Conservation (phyloP, 2,113 vertebrate species). For the Marmota flaviventris region DNA sequence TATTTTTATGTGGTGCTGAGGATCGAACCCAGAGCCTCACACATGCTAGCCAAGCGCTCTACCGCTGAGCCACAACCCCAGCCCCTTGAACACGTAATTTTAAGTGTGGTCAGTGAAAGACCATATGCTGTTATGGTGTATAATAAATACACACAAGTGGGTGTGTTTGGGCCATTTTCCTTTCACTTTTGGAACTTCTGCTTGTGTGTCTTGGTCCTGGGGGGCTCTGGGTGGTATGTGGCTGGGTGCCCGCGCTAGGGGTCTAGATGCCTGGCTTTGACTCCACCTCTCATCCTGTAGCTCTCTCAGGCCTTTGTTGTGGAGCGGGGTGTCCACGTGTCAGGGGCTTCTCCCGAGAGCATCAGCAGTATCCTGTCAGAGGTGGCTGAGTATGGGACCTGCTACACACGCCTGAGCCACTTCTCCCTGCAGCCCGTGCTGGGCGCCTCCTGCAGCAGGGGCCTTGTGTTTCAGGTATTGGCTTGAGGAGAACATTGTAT, state of each 20-base stretch:
- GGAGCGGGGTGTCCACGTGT: slow-evolving; percentile 93
- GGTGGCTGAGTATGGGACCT: slow-evolving; percentile 95
- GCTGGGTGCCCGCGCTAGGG: neutral
- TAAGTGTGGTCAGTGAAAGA: neutral
- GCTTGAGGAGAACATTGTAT: neutral
- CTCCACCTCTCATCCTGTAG: slow-evolving; percentile 78
- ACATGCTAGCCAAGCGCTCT: no score
- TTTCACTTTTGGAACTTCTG: neutral
- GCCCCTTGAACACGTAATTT: neutral
- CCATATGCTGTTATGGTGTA: accelerated
- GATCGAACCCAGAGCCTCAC: no score
- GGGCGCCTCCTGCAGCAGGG: slow-evolving; percentile 89
- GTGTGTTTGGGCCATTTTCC: neutral
- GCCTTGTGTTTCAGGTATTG: slow-evolving; percentile 97
- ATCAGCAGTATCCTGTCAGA: slow-evolving; percentile 93
- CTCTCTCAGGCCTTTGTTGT: slow-evolving; percentile 92
- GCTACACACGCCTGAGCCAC: slow-evolving; percentile 94
- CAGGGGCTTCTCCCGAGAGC: slow-evolving; percentile 95
- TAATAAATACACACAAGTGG: no score
- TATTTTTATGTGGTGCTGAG: no score
- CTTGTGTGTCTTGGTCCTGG: neutral
- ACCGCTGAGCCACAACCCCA: no score
- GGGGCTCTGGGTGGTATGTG: neutral
- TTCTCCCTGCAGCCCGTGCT: slow-evolving; percentile 94
- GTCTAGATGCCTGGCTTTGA: neutral